Percentiles rank a stretch among this genome's conserved stretches.
Conservation (phyloP, 1,140 invertebrate species). For the Helicoverpa armigera region DNA sequence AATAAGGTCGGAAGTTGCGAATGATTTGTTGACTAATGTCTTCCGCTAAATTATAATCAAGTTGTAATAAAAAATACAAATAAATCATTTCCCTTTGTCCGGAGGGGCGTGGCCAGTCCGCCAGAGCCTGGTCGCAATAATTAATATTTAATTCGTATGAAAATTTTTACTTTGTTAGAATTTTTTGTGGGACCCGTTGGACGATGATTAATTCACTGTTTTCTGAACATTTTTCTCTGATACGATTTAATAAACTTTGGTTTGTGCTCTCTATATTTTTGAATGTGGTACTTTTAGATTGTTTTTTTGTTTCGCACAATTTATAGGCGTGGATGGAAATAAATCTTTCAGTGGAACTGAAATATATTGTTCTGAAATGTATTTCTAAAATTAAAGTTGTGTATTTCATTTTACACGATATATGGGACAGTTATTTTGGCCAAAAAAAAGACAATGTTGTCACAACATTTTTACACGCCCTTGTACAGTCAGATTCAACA, state of each 20-base stretch:
- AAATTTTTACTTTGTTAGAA: slow-evolving; percentile 44
- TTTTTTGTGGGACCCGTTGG: slow-evolving; percentile 42
- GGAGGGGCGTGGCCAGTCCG: slow-evolving; percentile 33
- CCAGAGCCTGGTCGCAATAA: slow-evolving; percentile 44
- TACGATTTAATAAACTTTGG: slow-evolving; percentile 30
- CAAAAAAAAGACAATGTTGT: neutral
- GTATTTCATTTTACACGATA: slow-evolving; percentile 18
- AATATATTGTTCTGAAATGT: slow-evolving; percentile 10
- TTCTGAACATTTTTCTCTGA: slow-evolving; percentile 31
- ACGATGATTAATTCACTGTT: slow-evolving; percentile 43
- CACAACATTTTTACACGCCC: neutral
- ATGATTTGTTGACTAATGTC: slow-evolving; percentile 13
- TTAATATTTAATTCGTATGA: slow-evolving; percentile 50
- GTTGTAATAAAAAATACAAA: slow-evolving; percentile 50
- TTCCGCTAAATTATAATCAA: slow-evolving; percentile 48
- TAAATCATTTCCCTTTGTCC: slow-evolving; percentile 48
- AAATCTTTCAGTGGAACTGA: slow-evolving; percentile 28
- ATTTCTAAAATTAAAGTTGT: slow-evolving; percentile 8
- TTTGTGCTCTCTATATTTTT: slow-evolving; percentile 11
- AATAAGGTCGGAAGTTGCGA: slow-evolving; percentile 21
- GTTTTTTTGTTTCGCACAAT: slow-evolving; percentile 23
- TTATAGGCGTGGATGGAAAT: slow-evolving; percentile 24
- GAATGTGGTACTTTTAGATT: slow-evolving; percentile 20
- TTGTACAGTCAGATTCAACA: neutral
- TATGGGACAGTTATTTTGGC: neutral